These are phyloP conservation scores for Crotalus viridis DNA, from an alignment of 2,113 vertebrate species.

Conservation along the genomic window DNA sequence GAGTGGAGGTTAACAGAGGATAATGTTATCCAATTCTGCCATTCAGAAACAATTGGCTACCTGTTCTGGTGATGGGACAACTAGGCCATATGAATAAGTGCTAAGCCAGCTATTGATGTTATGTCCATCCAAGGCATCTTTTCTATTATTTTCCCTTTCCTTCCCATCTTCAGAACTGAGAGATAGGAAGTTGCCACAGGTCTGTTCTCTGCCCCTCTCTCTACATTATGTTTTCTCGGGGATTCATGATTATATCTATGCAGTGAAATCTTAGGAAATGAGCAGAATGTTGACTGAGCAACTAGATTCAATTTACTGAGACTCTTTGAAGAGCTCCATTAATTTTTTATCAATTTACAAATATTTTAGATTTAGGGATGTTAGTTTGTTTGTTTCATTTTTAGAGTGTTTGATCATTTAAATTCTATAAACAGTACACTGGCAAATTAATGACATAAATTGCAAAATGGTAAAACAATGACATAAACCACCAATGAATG, in stretches of 20 bases:
- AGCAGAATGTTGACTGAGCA: background rate
- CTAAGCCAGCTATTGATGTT: background rate
- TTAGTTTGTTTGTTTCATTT: background rate
- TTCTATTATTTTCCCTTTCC: background rate
- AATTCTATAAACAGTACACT: background rate
- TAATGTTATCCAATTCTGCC: background rate
- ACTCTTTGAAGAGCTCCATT: background rate
- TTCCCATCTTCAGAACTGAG: background rate
- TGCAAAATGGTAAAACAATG: background rate
- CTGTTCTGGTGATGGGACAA: background rate
- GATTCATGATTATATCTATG: background rate
- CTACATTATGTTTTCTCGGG: background rate
- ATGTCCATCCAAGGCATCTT: background rate
- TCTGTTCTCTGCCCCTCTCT: background rate
- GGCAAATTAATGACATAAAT: background rate
- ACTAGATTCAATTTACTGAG: background rate
- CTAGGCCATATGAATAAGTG: background rate
- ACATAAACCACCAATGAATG: background rate
- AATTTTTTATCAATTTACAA: background rate
- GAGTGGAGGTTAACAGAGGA: background rate
- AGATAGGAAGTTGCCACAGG: background rate
- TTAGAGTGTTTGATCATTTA: background rate
- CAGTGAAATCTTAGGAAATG: background rate
- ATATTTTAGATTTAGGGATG: background rate
- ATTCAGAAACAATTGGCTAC: background rate